A percentile compares a stretch with the other conserved stretches of the same genome.
Conservation (phyloP, 2,888 invertebrate species). For the Creontiades dilutus region DNA sequence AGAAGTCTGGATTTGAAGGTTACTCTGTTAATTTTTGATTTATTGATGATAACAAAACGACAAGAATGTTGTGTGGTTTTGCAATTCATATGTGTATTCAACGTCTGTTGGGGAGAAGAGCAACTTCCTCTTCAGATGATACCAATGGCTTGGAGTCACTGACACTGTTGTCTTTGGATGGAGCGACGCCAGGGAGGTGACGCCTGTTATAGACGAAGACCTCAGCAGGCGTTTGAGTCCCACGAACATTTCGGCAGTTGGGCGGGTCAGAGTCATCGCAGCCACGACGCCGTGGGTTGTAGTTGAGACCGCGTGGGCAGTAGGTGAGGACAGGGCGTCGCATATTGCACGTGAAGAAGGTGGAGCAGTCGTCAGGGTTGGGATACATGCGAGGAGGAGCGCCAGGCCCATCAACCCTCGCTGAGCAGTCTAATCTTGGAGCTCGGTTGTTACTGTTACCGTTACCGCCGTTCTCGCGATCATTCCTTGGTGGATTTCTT, state of each 20-base stretch:
- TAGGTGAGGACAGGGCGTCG: constrained; percentile 64
- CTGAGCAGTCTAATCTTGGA: constrained; percentile 19
- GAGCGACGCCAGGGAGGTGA: background rate
- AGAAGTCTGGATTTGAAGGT: constrained; percentile 17
- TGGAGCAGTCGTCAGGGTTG: constrained; percentile 71
- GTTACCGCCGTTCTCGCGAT: background rate
- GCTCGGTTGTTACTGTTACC: background rate
- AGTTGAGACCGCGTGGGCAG: constrained; percentile 71
- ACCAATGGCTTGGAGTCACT: background rate
- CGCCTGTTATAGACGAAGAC: constrained; percentile 46
- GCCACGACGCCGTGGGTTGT: constrained; percentile 63
- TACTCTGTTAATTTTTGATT: background rate
- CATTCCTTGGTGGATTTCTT: background rate
- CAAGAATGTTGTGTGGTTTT: background rate
- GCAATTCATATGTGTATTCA: background rate
- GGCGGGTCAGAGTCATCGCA: constrained; percentile 66
- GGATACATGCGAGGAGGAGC: constrained; percentile 43
- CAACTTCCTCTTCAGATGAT: background rate
- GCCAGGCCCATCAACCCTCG: background rate
- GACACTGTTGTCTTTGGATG: background rate
- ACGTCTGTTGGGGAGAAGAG: background rate
- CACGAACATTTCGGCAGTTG: constrained; percentile 60
- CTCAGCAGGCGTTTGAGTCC: constrained; percentile 25
- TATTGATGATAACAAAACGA: background rate
- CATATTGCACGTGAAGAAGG: constrained; percentile 72